These are phyloP conservation scores for Sporophila hypoxantha DNA, from an alignment of 2,113 vertebrate species.

Conservation along the genomic window DNA sequence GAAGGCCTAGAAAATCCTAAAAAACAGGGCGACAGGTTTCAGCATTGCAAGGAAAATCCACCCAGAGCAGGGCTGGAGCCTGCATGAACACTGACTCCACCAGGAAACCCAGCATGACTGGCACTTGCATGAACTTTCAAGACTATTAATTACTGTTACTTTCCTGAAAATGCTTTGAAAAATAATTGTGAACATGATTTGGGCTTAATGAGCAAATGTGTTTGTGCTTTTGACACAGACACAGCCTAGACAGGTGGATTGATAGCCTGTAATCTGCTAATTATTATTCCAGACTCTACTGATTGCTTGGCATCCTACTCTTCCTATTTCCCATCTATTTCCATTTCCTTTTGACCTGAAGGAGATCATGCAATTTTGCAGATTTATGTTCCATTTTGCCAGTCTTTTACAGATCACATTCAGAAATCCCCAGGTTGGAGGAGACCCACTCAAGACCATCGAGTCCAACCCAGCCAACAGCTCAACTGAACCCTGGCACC, in stretches of 20 bases:
- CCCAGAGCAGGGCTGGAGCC: not conserved
- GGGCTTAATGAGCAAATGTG: not conserved
- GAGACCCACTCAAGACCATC: not conserved
- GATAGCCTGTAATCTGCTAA: not conserved
- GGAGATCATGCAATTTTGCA: not conserved
- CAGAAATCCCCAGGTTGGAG: no score
- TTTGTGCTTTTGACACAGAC: not conserved
- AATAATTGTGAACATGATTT: not conserved
- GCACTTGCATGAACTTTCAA: not conserved
- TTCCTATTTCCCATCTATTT: not conserved
- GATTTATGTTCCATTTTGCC: not conserved
- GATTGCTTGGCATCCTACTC: not conserved
- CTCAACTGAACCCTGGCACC: no score
- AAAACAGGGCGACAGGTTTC: no score
- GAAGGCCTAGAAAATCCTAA: no score
- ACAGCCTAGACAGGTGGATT: not conserved
- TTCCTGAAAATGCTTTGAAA: not conserved
- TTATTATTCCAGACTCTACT: not conserved
- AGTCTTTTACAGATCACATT: not conserved
- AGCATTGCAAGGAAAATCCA: not conserved
- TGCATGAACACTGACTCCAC: not conserved
- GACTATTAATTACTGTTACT: not conserved
- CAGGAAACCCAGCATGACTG: not conserved
- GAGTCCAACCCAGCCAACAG: no score
- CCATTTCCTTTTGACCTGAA: not conserved